Evolutionary conservation across 2,888 invertebrate species (phyloP).

Genomic region (Altica lythri): DNA sequence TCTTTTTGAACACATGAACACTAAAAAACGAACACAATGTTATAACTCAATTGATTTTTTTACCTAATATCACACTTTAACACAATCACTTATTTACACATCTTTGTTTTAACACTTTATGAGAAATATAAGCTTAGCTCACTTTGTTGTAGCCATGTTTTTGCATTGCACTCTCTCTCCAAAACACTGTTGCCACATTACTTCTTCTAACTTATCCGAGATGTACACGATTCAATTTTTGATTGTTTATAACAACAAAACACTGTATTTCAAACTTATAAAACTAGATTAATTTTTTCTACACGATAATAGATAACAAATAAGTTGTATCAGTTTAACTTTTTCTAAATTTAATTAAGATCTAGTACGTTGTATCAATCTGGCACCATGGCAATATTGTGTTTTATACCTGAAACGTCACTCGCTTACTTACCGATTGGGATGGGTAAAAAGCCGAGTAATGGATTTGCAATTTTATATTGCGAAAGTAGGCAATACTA

Average conservation of each 20-base stretch:
- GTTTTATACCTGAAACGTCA: neutral
- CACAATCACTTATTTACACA: slow-evolving; percentile 17
- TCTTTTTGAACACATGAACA: neutral
- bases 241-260: too few species aligned
- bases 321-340: neutral
- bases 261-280: too few species aligned
- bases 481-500: slow-evolving; percentile 1
- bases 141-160: slow-evolving; percentile 22
- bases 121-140: slow-evolving; percentile 10
- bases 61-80: slow-evolving; percentile 1
- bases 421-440: slow-evolving; percentile 6
- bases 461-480: neutral
- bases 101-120: slow-evolving; percentile 12
- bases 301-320: too few species aligned
- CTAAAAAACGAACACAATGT: neutral
- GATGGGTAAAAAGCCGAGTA: neutral
- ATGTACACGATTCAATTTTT: neutral
- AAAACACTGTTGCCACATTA: neutral
- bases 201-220: neutral
- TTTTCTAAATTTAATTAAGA: neutral
- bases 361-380: neutral
- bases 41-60: neutral
- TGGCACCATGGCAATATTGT: slow-evolving; percentile 5
- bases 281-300: too few species aligned
- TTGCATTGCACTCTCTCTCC: slow-evolving; percentile 16